Percentiles rank a stretch among this genome's conserved stretches.
These are phyloP conservation scores for Gadus chalcogrammus DNA, from an alignment of 2,113 vertebrate species.

Conservation along the genomic window DNA sequence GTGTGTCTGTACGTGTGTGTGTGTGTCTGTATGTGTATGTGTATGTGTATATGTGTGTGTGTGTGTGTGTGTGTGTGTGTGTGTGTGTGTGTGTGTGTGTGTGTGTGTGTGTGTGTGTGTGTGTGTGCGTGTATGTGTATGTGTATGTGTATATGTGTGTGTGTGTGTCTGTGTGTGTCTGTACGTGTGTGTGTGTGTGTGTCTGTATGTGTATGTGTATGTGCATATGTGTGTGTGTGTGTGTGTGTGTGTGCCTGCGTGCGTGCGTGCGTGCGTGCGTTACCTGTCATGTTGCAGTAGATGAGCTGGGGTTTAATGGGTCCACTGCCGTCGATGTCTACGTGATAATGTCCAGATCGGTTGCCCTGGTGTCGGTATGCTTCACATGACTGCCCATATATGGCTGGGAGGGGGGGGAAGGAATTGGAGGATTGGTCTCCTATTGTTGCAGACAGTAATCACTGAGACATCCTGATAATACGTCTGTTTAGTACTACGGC, in stretches of 20 bases:
- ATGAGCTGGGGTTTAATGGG: constrained; percentile 84
- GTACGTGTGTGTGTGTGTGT: too few relatives aligned
- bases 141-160: too few relatives aligned
- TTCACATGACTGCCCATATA: constrained; percentile 92
- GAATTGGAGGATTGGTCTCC: background rate
- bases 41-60: background rate
- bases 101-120: background rate
- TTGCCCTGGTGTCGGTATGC: constrained; percentile 92
- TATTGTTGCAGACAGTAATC: too few relatives aligned
- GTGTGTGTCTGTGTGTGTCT: background rate
- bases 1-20: constrained; percentile 24
- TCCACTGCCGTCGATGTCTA: constrained; percentile 93
- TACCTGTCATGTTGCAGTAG: constrained; percentile 98
- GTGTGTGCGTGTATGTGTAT: constrained; percentile 26
- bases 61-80: constrained; percentile 29
- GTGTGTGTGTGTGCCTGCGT: too few relatives aligned
- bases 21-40: constrained; percentile 29
- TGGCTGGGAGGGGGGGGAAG: constrained; percentile 71
- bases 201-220: too few relatives aligned
- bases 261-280: constrained; percentile 30
- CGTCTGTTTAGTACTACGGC: too few relatives aligned
- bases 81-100: constrained; percentile 31
- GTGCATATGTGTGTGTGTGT: too few relatives aligned
- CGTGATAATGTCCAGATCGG: constrained; percentile 83
- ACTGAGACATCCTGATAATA: too few relatives aligned